These are phyloP conservation scores for Zaprionus nigranus DNA, from an alignment of 1,140 invertebrate species.

Conservation along the genomic window DNA sequence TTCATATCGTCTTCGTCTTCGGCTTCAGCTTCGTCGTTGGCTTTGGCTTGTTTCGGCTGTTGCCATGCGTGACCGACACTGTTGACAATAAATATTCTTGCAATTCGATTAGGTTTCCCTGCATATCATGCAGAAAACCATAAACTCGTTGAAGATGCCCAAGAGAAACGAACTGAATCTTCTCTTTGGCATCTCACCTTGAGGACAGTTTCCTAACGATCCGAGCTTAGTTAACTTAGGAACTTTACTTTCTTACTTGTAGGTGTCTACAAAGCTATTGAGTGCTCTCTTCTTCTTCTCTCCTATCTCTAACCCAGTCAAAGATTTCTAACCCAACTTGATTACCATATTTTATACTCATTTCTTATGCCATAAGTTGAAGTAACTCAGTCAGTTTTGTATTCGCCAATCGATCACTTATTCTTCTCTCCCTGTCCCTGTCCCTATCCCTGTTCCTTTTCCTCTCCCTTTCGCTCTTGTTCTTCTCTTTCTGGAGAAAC, in stretches of 20 bases:
- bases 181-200: background rate
- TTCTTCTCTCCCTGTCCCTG: background rate
- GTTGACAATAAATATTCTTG: conserved; percentile 68
- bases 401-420: background rate
- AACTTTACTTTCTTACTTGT: no score
- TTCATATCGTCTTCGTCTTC: background rate
- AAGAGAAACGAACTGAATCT: no score
- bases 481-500: conserved; percentile 30
- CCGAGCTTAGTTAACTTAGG: background rate
- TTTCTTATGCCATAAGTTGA: background rate
- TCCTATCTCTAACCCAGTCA: no score
- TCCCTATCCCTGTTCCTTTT: background rate
- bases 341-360: background rate
- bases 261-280: no score
- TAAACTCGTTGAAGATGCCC: no score
- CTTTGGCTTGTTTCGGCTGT: conserved; percentile 25
- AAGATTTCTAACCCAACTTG: no score
- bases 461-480: background rate
- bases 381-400: background rate
- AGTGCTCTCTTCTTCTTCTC: no score
- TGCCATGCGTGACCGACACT: conserved; percentile 62
- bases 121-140: no score
- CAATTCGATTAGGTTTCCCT: conserved; percentile 17
- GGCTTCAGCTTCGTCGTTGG: no score
- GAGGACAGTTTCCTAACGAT: background rate